Base-by-base conservation (phyloP, 1,140 invertebrate genomes). In the Sycophaga agraensis region DNA sequence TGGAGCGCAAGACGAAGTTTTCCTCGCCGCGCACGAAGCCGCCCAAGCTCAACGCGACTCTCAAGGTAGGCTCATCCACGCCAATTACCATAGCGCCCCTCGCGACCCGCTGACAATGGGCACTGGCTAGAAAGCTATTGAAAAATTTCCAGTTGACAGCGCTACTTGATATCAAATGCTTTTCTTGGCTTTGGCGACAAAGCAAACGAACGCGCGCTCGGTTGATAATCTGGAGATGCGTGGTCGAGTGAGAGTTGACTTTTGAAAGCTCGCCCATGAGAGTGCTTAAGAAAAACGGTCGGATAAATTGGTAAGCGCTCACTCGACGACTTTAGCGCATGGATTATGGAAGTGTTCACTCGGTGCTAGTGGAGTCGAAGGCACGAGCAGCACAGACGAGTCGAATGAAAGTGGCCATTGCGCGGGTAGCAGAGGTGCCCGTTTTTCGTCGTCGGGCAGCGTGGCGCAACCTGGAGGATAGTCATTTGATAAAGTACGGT, bases 41-140 rank as follows among this genome's bases (percentile, higher is more conserved):
- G 83, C 82, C 63, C 84, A 84, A 77, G 86, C 87, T 78, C 87
- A 88, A 79, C 84, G 88, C 78, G 87, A 89, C 82, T 87, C 87
- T 74, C 88, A 89, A 89, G 88, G 88, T 89, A 88, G 86, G 87
- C 78, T 77, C 74, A 75, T 73, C 70, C 69, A 73, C 59, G 70
- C 72, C 77, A 76, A 69, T 79, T 74, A 66, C 57, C 65, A 78
- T 67, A 53, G 64, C 50, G 69, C 62, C 70, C 69, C 65, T 49
- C 56, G 68, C 63, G 57, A 71, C 69, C 77, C 73, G 72, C 65
- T 4, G 75, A 74, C 77, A 78, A 80, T 73, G 58, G 48, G 72
- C 76, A 77, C 70, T 72, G 7, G 24, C 21, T 11, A 31, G 11
- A 31, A n/a, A n/a, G n/a, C n/a, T n/a, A n/a, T n/a, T n/a, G n/a